These are phyloP conservation scores for Magallana ariakensis DNA, from an alignment of 1,140 invertebrate genomes.

Conservation along the genomic window DNA sequence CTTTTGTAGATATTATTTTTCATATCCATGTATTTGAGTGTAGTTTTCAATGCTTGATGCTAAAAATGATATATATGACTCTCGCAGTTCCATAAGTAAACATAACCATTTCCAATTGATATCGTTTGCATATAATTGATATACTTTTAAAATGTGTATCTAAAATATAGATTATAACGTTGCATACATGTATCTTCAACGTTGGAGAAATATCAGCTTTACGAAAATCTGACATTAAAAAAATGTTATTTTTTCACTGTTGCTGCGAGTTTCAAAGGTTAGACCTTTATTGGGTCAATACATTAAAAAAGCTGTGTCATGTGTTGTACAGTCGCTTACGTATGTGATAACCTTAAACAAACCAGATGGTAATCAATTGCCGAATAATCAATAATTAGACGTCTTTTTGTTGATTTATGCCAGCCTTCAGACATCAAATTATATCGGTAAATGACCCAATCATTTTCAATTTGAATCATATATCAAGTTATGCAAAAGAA, in stretches of 20 bases:
- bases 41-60: no score
- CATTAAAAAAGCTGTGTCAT: not conserved
- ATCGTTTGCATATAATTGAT: no score
- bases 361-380: not conserved
- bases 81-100: no score
- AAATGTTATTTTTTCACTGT: no score
- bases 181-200: not conserved
- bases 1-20: no score
- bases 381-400: not conserved
- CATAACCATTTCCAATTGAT: no score
- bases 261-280: not conserved
- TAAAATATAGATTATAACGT: no score
- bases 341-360: not conserved
- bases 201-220: slow-evolving; percentile 11
- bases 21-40: no score
- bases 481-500: not conserved
- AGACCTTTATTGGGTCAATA: not conserved
- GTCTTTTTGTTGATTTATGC: not conserved
- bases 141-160: no score
- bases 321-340: slow-evolving; percentile 14
- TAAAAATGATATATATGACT: no score
- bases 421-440: slow-evolving; percentile 16
- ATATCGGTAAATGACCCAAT: slow-evolving; percentile 19
- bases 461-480: not conserved
- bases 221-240: slow-evolving; percentile 4